Evolutionary conservation across 2,797 vertebrate species (phyloP), one percentile per base, ranked within the genome.

Genomic region (Acrocephalus scirpaceus): DNA sequence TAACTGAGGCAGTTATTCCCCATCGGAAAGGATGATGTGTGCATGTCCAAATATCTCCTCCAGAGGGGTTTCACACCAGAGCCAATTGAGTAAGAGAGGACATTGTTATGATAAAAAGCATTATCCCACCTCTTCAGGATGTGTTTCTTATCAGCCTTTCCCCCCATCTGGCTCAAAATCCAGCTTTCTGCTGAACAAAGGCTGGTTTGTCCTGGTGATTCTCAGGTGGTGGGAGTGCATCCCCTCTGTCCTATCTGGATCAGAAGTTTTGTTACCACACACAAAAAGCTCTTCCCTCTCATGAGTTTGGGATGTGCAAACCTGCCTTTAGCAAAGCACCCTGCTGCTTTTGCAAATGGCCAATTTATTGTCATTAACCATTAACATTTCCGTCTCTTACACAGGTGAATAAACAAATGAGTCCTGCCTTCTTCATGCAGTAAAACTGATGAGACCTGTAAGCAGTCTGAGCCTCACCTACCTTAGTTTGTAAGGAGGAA

Each of bases 151-250:
- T 25, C 1, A 2, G 16, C 3, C 11, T 48, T 62, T 40, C 1
- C 7, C 8, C 5, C 3, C 25, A 48, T 9, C 23, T 44, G 6
- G 5, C 27, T 70, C 27, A 38, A 62, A 76, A n/a, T 12, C 12
- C 32, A 70, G 11, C 7, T 16, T 44, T 36, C 27, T 76, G 19
- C 16, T 26, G 26, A 76, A n/a, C 27, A 50, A 58, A 50, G 11
- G 3, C n/a, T 16, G 3, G 7, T 54, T 69, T 82, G 19, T 44
- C 12, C 2, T 25, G 22, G 29, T 64, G 32, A 25, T 56, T 36
- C 36, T 62, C 44, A 38, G 13, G 13, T n/a, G 19, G 11, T 50
- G 11, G 23, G 10, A 27, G 9, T 0, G 0, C 5, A 8, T 8
- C 16, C 10, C 3, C 19, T 70, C 32, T 18, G 9, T 38, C 27